Percentiles rank a stretch among this genome's conserved stretches.
These are phyloP conservation scores for Metellina segmentata DNA, from an alignment of 2,888 invertebrate genomes.

Conservation along the genomic window DNA sequence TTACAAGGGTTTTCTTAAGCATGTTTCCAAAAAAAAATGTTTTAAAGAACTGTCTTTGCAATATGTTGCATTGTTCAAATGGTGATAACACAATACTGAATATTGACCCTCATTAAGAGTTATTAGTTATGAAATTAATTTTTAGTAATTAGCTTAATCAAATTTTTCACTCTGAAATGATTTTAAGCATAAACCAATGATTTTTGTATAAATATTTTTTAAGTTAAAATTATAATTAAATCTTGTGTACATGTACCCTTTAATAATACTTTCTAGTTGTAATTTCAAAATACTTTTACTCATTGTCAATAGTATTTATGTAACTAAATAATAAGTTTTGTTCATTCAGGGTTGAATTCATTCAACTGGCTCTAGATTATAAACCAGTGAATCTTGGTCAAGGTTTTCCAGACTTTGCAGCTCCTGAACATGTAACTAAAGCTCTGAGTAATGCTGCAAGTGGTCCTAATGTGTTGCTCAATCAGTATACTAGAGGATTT, in stretches of 20 bases:
- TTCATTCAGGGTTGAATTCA: conserved; percentile 92
- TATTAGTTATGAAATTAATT: no score
- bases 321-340: background rate
- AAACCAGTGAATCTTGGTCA: conserved; percentile 96
- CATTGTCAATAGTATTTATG: background rate
- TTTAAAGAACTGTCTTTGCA: no score
- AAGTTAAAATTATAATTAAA: no score
- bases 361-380: conserved; percentile 89
- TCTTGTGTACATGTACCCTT: background rate
- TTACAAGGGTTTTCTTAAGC: no score
- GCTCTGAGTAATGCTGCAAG: conserved; percentile 87
- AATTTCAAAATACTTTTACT: background rate
- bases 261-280: background rate
- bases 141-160: no score
- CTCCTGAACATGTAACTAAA: conserved; percentile 90
- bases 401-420: conserved; percentile 96
- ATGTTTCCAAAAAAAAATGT: no score
- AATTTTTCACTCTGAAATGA: no score
- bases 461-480: conserved; percentile 87
- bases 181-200: no score
- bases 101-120: no score
- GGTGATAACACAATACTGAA: no score
- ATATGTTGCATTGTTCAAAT: no score
- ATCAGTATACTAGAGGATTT: conserved; percentile 97
- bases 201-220: no score